phyloP scores from a whole-genome alignment of 2,888 invertebrate species.

The Prosopocoilus inquinatus region DNA sequence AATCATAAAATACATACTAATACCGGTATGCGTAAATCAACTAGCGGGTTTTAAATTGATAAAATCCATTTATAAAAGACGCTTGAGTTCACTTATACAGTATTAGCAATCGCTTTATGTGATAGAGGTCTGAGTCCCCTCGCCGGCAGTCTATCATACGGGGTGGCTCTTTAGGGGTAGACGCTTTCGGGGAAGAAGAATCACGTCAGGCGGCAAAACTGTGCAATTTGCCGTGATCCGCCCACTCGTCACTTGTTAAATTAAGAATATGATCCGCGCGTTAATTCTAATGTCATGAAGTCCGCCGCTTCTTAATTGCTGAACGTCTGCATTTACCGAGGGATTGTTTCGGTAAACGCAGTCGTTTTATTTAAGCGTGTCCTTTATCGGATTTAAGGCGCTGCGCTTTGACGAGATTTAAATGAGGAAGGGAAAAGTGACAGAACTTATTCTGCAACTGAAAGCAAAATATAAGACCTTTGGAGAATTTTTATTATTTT shows the following conservation, averaged over 20 bases:
- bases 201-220: constrained; percentile 49
- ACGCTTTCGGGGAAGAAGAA: constrained; percentile 29
- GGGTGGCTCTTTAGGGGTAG: constrained; percentile 25
- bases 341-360: too few relatives aligned
- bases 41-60: constrained; percentile 50
- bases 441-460: too few relatives aligned
- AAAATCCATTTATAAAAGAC: constrained; percentile 53
- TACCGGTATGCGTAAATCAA: constrained; percentile 39
- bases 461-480: too few relatives aligned
- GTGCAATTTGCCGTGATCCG: constrained; percentile 40
- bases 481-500: too few relatives aligned
- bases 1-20: constrained; percentile 12
- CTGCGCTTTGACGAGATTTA: too few relatives aligned
- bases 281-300: constrained; percentile 4
- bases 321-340: background rate
- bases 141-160: constrained; percentile 46
- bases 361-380: too few relatives aligned
- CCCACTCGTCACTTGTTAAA: constrained; percentile 47
- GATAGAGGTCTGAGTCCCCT: constrained; percentile 45
- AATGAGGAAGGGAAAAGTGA: too few relatives aligned
- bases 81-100: constrained; percentile 52
- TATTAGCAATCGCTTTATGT: constrained; percentile 51
- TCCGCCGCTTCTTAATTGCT: constrained; percentile 1
- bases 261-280: constrained; percentile 47
- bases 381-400: too few relatives aligned